Evolutionary conservation across 2,797 vertebrate species (phyloP).

Genomic region (Rhinogobio ventralis): DNA sequence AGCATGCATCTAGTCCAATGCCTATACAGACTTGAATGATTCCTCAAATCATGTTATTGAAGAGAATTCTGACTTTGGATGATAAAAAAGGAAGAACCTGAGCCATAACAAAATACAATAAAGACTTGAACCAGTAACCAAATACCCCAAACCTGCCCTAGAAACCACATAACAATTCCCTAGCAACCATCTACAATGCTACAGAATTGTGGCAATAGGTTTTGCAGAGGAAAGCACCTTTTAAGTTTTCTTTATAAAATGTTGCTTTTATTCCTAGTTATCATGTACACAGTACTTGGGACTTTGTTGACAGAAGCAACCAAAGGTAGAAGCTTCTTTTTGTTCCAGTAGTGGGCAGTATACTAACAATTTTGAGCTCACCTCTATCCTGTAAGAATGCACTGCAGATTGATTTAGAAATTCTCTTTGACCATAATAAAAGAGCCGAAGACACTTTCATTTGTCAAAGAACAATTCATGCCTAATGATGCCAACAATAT

Average conservation of each 20-base stretch:
- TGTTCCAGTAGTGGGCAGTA: constrained; percentile 40
- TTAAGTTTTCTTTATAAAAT: neutral
- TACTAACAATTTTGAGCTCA: neutral
- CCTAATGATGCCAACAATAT: neutral
- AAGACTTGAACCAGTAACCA: neutral
- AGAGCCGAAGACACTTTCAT: neutral
- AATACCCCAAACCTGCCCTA: neutral
- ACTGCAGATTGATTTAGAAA: neutral
- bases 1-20: neutral
- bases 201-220: neutral
- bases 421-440: neutral
- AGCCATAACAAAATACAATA: neutral
- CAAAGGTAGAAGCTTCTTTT: neutral
- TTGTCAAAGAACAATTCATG: neutral
- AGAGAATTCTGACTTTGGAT: constrained; percentile 1
- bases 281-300: neutral
- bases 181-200: neutral
- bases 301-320: neutral
- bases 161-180: neutral
- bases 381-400: neutral
- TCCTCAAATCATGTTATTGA: neutral
- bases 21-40: neutral
- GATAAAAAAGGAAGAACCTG: neutral
- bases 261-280: neutral
- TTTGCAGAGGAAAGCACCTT: neutral